Evolutionary conservation across 2,888 invertebrate species (phyloP).

Genomic region (Sepioteuthis lessoniana): DNA sequence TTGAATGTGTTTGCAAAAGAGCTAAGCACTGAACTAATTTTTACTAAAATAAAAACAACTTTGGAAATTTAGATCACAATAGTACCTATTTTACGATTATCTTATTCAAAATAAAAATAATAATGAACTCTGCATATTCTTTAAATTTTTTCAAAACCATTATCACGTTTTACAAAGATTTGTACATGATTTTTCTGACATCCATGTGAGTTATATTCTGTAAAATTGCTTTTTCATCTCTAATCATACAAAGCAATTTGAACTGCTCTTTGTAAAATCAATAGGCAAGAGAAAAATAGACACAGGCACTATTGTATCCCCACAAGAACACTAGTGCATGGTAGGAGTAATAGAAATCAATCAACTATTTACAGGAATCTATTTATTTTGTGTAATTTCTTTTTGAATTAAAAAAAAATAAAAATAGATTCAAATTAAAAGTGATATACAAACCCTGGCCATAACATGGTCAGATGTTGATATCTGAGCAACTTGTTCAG

Average conservation of each 20-base stretch:
- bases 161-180: not conserved
- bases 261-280: not conserved
- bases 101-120: not conserved
- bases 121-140: not conserved
- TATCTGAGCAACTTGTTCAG: too few relatives aligned
- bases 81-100: not conserved
- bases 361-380: not conserved
- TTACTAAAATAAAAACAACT: not conserved
- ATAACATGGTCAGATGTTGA: not conserved
- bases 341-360: not conserved
- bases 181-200: not conserved
- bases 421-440: not conserved
- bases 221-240: not conserved
- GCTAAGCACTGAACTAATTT: not conserved
- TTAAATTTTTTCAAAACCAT: not conserved
- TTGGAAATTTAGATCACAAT: not conserved
- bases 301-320: not conserved
- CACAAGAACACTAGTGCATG: not conserved
- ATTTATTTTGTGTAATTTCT: not conserved
- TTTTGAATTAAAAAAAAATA: not conserved
- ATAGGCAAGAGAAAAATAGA: conserved; percentile 1
- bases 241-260: not conserved
- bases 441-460: not conserved
- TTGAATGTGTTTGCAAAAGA: not conserved
- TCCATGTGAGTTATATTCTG: not conserved